phyloP scores from a whole-genome alignment of 2,888 invertebrate genomes.

The Perdita meconis region DNA sequence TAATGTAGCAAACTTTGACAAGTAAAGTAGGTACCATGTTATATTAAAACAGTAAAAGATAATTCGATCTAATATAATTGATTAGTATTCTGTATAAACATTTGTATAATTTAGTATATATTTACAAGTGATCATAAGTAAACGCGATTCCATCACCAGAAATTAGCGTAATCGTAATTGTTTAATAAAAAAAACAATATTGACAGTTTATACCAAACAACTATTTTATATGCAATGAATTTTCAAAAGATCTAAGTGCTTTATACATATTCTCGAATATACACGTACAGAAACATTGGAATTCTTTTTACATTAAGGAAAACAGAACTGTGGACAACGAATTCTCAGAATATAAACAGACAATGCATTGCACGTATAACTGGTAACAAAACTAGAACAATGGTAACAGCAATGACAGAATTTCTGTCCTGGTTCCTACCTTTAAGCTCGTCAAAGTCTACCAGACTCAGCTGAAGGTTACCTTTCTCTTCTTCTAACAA shows the following conservation, averaged over 20 bases:
- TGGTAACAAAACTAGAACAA: constrained; percentile 63
- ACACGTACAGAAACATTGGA: constrained; percentile 36
- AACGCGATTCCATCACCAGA: constrained; percentile 78
- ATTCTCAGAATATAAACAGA: constrained; percentile 55
- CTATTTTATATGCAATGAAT: constrained; percentile 21
- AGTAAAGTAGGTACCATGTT: constrained; percentile 83
- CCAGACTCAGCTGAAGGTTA: constrained; percentile 93
- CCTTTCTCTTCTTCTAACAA: constrained; percentile 96
- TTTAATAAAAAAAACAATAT: constrained; percentile 14
- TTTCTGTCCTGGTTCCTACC: constrained; percentile 85
- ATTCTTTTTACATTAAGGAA: constrained; percentile 44
- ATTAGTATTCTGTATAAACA: constrained; percentile 66
- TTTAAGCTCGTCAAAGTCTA: constrained; percentile 91
- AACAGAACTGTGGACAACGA: constrained; percentile 45
- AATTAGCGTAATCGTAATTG: constrained; percentile 46
- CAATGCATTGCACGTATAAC: constrained; percentile 59
- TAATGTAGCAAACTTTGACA: constrained; percentile 83
- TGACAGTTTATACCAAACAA: constrained; percentile 9
- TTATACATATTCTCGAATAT: constrained; percentile 17
- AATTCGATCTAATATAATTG: constrained; percentile 50
- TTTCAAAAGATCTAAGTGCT: constrained; percentile 26
- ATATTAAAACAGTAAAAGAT: constrained; percentile 64
- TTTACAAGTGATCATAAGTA: constrained; percentile 45
- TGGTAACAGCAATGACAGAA: constrained; percentile 64
- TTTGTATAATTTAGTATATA: constrained; percentile 45